phyloP scores from a whole-genome alignment of 2,113 vertebrate genomes.

The Bubo blakistoni region DNA sequence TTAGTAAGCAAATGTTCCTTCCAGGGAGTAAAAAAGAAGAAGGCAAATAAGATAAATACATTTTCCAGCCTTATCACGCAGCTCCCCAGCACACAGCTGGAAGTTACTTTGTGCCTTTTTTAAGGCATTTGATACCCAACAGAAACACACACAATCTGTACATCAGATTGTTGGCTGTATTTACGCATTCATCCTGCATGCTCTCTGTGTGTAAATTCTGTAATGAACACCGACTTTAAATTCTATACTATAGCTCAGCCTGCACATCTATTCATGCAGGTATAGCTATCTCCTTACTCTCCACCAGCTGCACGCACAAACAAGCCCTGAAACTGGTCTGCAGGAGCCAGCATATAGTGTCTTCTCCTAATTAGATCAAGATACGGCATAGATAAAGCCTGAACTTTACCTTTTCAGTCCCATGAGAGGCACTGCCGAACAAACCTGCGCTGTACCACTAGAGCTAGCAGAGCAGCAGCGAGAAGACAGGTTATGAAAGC shows the following conservation, averaged over 20 bases:
- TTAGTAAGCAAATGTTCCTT: background rate
- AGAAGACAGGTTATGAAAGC: background rate
- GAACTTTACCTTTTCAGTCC: background rate
- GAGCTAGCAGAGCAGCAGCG: background rate
- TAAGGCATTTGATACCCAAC: background rate
- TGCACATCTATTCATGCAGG: rapidly evolving
- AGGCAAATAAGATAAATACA: background rate
- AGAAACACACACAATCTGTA: background rate
- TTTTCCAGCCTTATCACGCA: background rate
- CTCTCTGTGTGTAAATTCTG: background rate
- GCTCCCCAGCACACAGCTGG: background rate
- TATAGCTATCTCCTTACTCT: background rate
- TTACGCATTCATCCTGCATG: background rate
- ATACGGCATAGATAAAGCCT: background rate
- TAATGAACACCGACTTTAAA: background rate
- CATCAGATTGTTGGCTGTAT: background rate
- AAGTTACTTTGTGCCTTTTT: background rate
- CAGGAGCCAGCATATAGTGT: rapidly evolving
- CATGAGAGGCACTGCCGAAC: background rate
- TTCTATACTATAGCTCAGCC: background rate
- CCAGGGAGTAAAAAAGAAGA: background rate
- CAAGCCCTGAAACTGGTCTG: background rate
- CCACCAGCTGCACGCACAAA: background rate
- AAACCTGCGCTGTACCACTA: background rate
- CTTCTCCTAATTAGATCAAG: background rate